Evolutionary conservation across 2,113 vertebrate genomes (phyloP), one percentile per base, ranked within the genome.

Genomic region (human): DNA sequence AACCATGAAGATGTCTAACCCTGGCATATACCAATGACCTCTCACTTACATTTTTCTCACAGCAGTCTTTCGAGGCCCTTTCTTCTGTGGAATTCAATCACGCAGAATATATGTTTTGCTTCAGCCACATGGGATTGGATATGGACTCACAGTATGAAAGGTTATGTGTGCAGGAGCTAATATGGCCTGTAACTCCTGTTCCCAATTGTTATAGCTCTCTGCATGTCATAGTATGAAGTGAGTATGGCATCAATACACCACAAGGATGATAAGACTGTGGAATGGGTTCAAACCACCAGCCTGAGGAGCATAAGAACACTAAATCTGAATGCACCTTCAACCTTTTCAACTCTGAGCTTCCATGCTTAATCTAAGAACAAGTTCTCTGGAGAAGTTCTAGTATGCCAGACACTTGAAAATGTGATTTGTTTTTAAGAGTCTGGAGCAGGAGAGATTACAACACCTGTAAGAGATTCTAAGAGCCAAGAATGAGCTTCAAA

Each of bases 381-480:
- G 48, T 99, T 99, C 68, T 98, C 99, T 98, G 99, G 98, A 18
- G 98, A 98, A 81, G 98, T 98, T 90, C 99, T 99, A 98, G 98
- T 88, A 99, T 99, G 78, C 99, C 99, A 4, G 99, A 99, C 98
- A 99, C 99, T 0, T 99, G 99, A 99, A 99, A 97, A 99, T 99
- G 95, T 99, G 99, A 98, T 99, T 99, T 75, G 99, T 99, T 23
- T 99, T 99, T 90, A 99, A 99, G 96, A 99, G 99, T 96, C 99
- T 99, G 0, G 99, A 99, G 84, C 99, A 99, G 92, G 99, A 99
- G 87, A 98, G 99, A 35, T 97, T 99, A 13, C 99, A 99, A 40
- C 99, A 99, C 96, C 98, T 99, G 88, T 98, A 99, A 98, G 99
- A 99, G 95, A 99, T 99, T 99, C 99, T 99, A 81, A 98, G 99